phyloP scores from a whole-genome alignment of 2,888 invertebrate genomes.

The Latrodectus elegans region DNA sequence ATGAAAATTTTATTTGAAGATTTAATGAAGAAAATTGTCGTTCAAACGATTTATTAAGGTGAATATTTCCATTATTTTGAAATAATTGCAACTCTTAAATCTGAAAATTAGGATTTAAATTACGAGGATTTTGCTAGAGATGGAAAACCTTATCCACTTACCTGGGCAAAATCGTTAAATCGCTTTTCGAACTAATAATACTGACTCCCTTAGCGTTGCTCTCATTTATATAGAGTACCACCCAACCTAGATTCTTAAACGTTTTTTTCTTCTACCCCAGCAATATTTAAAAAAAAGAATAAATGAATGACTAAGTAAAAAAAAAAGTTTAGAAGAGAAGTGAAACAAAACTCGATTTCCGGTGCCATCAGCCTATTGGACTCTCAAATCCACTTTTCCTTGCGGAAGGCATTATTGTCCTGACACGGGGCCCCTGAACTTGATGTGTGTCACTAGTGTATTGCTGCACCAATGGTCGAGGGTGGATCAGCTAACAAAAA shows the following conservation, averaged over 20 bases:
- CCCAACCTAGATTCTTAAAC: slow-evolving; percentile 28
- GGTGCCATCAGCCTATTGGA: slow-evolving; percentile 31
- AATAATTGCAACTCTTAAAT: too few species aligned
- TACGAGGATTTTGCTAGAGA: neutral
- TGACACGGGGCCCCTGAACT: slow-evolving; percentile 1
- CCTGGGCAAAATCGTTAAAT: neutral
- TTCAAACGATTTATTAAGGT: too few species aligned
- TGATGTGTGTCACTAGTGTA: neutral
- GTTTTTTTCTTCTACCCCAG: neutral
- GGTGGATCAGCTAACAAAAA: too few species aligned
- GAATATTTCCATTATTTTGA: too few species aligned
- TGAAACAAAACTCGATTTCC: slow-evolving; percentile 27
- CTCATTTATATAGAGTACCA: slow-evolving; percentile 26
- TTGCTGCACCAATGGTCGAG: too few species aligned
- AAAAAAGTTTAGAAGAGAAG: slow-evolving; percentile 6
- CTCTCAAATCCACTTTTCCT: slow-evolving; percentile 23
- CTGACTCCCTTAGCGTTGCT: too few species aligned
- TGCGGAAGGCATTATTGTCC: neutral
- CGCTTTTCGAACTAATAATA: neutral
- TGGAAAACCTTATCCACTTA: neutral
- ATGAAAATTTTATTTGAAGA: too few species aligned
- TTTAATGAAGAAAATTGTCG: too few species aligned
- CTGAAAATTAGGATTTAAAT: too few species aligned
- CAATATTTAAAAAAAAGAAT: slow-evolving; percentile 18
- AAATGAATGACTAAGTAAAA: slow-evolving; percentile 13